Conservation (phyloP, 2,888 invertebrate genomes). For the Balanococcus diminutus region DNA sequence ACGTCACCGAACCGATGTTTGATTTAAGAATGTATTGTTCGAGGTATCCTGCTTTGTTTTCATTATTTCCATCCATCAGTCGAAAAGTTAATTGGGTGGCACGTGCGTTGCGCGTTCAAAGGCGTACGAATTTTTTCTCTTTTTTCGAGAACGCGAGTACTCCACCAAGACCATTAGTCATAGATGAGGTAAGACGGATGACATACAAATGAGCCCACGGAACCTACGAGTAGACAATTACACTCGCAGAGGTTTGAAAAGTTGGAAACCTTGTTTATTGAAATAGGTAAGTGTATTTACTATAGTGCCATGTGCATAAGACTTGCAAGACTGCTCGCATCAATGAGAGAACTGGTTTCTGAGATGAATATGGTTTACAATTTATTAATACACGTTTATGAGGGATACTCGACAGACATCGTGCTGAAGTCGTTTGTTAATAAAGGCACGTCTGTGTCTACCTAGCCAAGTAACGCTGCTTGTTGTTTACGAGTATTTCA, state of each 20-base stretch:
- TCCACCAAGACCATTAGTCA: background rate
- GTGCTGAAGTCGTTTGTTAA: background rate
- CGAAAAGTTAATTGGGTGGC: background rate
- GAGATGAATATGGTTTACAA: background rate
- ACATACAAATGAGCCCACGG: background rate
- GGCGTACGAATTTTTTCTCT: background rate
- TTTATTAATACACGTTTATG: slow-evolving; percentile 2
- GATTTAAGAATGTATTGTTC: background rate
- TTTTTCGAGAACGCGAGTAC: background rate
- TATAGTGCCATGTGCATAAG: background rate
- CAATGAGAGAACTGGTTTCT: background rate
- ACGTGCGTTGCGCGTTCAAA: background rate
- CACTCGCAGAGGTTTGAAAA: background rate
- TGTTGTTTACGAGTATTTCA: background rate
- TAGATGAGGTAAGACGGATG: background rate
- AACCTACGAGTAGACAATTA: background rate
- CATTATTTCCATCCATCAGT: background rate
- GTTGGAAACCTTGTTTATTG: background rate
- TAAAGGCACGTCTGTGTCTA: background rate
- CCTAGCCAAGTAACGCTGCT: background rate
- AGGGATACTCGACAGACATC: background rate
- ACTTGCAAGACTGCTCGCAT: background rate
- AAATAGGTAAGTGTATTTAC: background rate
- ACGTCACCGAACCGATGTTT: background rate
- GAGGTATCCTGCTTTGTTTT: background rate